Evolutionary conservation across 2,888 invertebrate genomes (phyloP), one percentile per base, ranked within the genome.

Genomic region (Polia nebulosa): DNA sequence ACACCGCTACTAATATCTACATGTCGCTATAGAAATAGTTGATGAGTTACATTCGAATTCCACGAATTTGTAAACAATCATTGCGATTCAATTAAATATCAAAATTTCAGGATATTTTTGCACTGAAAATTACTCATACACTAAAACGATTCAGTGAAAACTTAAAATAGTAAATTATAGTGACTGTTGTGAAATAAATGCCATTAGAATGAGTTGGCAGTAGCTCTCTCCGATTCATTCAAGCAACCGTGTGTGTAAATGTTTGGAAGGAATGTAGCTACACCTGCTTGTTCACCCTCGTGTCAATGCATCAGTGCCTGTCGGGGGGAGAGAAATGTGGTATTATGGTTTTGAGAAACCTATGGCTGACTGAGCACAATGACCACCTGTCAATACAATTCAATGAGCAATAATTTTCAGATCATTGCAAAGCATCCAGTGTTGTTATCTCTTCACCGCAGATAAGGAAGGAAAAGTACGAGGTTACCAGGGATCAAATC

Each of bases 21-120:
- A 90, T 91, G 89, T 89, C 89, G 84, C 78, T 90, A 87, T 93
- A 89, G 88, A 94, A 94, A 95, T 95, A 95, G 93, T 94, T 89
- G 90, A 90, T 94, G 92, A 93, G 89, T 91, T 91, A 91, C 88
- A 91, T 87, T 88, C 81, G 76, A 84, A 89, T 92, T 90, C 90
- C 89, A 79, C 76, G 85, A 87, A 90, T 85, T 88, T 88, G 88
- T 91, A 91, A 92, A 91, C 90, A 92, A 90, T 91, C 86, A 83
- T 85, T 75, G 82, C 68, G 80, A 83, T 86, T 81, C 76, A 82
- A 87, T 80, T 81, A 73, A 72, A 76, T 62, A 76, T 62, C 58
- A 77, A 61, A 52, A 47, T 49, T 72, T 76, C 20, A 44, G 44
- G 58, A 68, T 79, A 76, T 76, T 78, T 80, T 68, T 61, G 29